Conservation (phyloP, 2,888 invertebrate species). For the Papilio gigon region DNA sequence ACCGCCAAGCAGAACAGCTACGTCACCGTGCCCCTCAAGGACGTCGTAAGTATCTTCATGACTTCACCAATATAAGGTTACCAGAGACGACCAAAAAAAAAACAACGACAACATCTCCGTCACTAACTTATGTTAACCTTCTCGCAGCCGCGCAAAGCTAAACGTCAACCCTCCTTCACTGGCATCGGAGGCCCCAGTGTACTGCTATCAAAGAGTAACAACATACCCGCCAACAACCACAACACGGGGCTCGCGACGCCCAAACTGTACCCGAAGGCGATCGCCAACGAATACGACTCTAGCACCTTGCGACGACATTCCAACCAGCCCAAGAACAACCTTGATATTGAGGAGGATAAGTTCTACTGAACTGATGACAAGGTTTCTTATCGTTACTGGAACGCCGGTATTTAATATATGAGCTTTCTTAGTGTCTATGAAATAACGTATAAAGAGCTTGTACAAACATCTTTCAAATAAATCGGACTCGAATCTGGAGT, state of each 20-base stretch:
- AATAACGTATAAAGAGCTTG: too few species aligned
- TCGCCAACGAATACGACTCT: slow-evolving; percentile 88
- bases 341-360: slow-evolving; percentile 85
- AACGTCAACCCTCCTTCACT: slow-evolving; percentile 88
- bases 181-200: slow-evolving; percentile 80
- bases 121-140: too few species aligned
- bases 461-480: background rate
- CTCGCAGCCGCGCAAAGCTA: slow-evolving; percentile 78
- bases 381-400: background rate
- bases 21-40: slow-evolving; percentile 91
- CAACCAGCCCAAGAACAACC: slow-evolving; percentile 86
- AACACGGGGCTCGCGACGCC: slow-evolving; percentile 83
- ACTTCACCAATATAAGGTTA: background rate
- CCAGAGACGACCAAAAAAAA: background rate
- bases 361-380: slow-evolving; percentile 76
- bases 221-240: slow-evolving; percentile 84
- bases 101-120: too few species aligned
- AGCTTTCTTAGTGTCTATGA: too few species aligned
- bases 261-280: slow-evolving; percentile 86
- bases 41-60: slow-evolving; percentile 78
- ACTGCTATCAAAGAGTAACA: slow-evolving; percentile 81
- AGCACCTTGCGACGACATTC: slow-evolving; percentile 90
- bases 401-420: too few species aligned
- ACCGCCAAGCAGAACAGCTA: slow-evolving; percentile 92
- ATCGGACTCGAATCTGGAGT: background rate